A percentile compares a stretch with the other conserved stretches of the same genome.
Evolutionary conservation across 2,113 vertebrate genomes (phyloP).

Genomic region (Pelmatolapia mariae): DNA sequence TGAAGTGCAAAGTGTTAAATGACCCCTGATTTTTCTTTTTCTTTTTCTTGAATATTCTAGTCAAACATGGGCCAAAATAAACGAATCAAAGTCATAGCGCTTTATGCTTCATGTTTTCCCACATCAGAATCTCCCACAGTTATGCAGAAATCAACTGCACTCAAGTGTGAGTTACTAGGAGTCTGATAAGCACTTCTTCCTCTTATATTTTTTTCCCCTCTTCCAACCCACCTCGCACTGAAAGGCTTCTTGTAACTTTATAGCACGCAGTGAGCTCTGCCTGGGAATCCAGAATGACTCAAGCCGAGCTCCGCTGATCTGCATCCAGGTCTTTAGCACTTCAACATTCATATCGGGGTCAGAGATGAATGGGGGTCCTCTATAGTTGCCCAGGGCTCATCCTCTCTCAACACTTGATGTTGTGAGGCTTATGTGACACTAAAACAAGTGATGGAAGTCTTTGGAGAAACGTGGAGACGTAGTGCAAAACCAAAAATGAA

Average conservation of each 20-base stretch:
- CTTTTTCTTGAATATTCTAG: background rate
- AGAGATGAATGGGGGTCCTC: background rate
- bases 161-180: background rate
- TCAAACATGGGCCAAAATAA: background rate
- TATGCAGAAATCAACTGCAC: background rate
- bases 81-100: accelerated
- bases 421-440: slow-evolving; percentile 30
- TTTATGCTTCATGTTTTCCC: background rate
- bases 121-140: background rate
- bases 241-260: background rate
- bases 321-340: background rate
- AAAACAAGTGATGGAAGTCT: slow-evolving; percentile 1
- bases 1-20: background rate
- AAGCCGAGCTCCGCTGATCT: background rate
- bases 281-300: background rate
- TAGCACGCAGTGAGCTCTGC: background rate
- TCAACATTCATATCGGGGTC: background rate
- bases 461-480: slow-evolving; percentile 11
- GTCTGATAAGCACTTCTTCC: background rate
- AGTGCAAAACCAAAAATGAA: slow-evolving; percentile 30
- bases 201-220: background rate
- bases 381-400: background rate
- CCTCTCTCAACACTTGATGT: slow-evolving; percentile 28
- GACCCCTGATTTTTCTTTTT: background rate
- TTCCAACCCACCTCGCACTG: background rate